Evolutionary conservation across 2,797 vertebrate genomes (phyloP), one percentile per base, ranked within the genome.

Genomic region (Scolopax bukidnonensis): DNA sequence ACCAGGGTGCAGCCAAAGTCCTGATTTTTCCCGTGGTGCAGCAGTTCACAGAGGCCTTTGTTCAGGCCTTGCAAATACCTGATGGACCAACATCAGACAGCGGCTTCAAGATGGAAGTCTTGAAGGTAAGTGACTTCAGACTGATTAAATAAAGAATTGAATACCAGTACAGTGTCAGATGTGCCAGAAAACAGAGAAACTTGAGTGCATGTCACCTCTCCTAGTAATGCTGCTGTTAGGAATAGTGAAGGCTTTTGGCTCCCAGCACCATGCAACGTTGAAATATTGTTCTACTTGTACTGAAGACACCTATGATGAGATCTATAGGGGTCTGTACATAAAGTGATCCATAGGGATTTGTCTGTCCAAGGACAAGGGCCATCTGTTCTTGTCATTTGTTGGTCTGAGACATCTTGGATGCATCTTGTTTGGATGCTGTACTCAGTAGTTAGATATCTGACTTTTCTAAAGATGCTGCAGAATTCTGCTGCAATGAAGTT

Each of bases 21-120:
- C 97, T 99, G 93, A 99, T 99, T 90, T 99, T 99, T 71, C 99
- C 99, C 0, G 99, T 99, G 97, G 99, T 99, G 91, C 99, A 99
- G 97, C 99, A 99, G 98, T 99, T 99, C 97, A 99, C 99, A 2
- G 99, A 99, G 96, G 99, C 99, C 5, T 99, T 99, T 95, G 98
- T 99, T 77, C 99, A 99, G 96, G 99, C 99, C 20, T 97, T 99
- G 59, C 99, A 99, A 96, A 99, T 99, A 97, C 99, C 99, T 12
- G 99, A 99, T 33, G 99, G 99, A 45, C 98, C 98, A 25, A 98
- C 99, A 1, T 99, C 99, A 4, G 99, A 99, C 95, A 99, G 99
- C 0, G 99, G 99, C 10, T 98, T 99, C 64, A 99, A 99, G 97
- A 99, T 99, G 99, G 99, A 99, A 70, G 99, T 99, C 71, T 98